Percentiles rank a stretch among this genome's conserved stretches.
These are phyloP conservation scores for Cryptus viduatorius DNA, from an alignment of 2,888 invertebrate genomes.

Conservation along the genomic window DNA sequence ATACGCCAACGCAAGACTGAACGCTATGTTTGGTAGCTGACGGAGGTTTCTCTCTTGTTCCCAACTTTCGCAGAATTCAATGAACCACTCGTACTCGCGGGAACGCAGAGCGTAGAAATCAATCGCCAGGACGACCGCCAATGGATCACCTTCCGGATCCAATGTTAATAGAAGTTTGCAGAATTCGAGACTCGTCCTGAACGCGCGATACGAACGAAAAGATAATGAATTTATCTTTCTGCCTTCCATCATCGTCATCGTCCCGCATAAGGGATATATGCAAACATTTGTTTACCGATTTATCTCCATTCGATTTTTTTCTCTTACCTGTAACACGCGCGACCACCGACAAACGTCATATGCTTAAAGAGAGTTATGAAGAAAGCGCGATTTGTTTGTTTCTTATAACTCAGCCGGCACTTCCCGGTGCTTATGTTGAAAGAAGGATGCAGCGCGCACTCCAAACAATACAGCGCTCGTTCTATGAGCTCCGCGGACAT, in stretches of 20 bases:
- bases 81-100: constrained; percentile 91
- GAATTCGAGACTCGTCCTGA: constrained; percentile 93
- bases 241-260: neutral
- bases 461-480: constrained; percentile 91
- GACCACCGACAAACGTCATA: constrained; percentile 90
- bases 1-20: constrained; percentile 91
- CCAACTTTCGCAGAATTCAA: constrained; percentile 87
- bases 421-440: constrained; percentile 92
- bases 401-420: constrained; percentile 91
- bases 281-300: neutral
- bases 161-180: constrained; percentile 93
- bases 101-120: constrained; percentile 94
- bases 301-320: constrained; percentile 12
- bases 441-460: constrained; percentile 92
- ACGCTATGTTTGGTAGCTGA: constrained; percentile 95
- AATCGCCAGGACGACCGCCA: constrained; percentile 91
- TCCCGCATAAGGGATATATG: neutral
- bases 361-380: constrained; percentile 94
- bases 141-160: constrained; percentile 91
- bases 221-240: neutral
- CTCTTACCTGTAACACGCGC: constrained; percentile 89
- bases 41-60: constrained; percentile 89
- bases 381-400: constrained; percentile 93
- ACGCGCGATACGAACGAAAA: neutral
- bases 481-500: constrained; percentile 93